Evolutionary conservation across 2,797 vertebrate genomes (phyloP), one percentile per base, ranked within the genome.

Genomic region (Lutjanus argentimaculatus): DNA sequence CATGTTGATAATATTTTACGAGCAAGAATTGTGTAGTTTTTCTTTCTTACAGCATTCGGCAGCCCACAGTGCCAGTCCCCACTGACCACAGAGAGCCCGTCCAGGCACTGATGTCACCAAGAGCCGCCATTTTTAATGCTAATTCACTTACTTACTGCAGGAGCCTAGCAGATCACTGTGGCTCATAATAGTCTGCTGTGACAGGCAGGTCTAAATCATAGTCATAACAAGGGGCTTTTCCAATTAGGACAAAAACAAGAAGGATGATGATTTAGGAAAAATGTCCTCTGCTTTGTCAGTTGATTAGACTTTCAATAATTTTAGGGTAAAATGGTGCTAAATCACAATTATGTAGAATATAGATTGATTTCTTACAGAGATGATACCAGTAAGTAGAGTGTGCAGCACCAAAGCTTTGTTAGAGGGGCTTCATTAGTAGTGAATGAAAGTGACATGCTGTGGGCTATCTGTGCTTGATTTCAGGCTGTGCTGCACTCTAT

Each of bases 21-120:
- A 86, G 80, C 42, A 46, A 71, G 40, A 82, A 58, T 81, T 74
- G 59, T 84, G 77, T 67, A 71, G 67, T 83, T 87, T 91, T 83
- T 84, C 84, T 80, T 86, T 87, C 82, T 85, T 70, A 79, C 76
- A 85, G 65, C 83, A 77, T 66, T 81, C 83, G 68, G 73, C 72
- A 80, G 77, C 67, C 85, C 76, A 66, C 70, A 77, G 76, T 88
- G 90, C 90, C 91, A 87, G 83, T 87, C 77, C 86, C 86, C 77
- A 77, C 85, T 85, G 89, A 91, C 93, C 92, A 88, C 93, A 91
- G 72, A 79, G 77, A 82, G 79, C 57, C 76, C 16, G 53, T 88
- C 91, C 67, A 92, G 88, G 86, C 81, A 43, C 85, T 93, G 90
- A 92, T 83, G 89, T 93, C 91, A 94, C 79, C 72, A 70, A 56